Conservation (phyloP, 1,140 invertebrate genomes). For the Dufourea novaeangliae region DNA sequence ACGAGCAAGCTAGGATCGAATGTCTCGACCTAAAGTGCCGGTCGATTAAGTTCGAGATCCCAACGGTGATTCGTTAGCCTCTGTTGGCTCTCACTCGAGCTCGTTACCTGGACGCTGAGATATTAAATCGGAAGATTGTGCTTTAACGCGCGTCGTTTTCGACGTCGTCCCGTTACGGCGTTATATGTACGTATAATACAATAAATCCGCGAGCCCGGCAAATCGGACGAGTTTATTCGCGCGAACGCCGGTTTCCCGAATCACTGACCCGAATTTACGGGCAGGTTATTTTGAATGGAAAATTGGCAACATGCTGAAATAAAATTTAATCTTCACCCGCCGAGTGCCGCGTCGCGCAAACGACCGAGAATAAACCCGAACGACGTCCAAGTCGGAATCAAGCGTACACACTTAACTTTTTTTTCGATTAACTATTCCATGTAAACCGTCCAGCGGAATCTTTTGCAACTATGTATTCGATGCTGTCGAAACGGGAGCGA, state of each 20-base stretch:
- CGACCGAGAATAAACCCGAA: background rate
- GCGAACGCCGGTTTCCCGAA: background rate
- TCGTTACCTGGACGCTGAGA: conserved; percentile 11
- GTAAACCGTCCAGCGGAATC: background rate
- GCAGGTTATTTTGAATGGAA: conserved; percentile 9
- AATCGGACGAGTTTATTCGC: conserved; percentile 11
- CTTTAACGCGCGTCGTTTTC: conserved; percentile 17
- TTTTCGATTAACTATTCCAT: background rate
- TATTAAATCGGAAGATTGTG: conserved; percentile 44
- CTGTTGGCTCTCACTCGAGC: conserved; percentile 12
- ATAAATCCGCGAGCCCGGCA: background rate
- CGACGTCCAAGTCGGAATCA: background rate
- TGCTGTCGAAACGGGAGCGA: background rate
- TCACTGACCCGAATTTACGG: conserved; percentile 15
- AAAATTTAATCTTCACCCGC: conserved; percentile 19
- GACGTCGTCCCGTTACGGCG: conserved; percentile 2
- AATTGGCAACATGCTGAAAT: conserved; percentile 18
- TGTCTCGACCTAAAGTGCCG: background rate
- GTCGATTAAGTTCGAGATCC: conserved; percentile 47
- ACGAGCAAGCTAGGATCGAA: background rate
- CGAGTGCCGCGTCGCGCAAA: background rate
- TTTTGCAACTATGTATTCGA: no score
- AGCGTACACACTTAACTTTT: background rate
- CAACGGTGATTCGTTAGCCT: conserved; percentile 23
- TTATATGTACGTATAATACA: no score